Evolutionary conservation across 2,797 vertebrate species (phyloP), one percentile per base, ranked within the genome.

Genomic region (Sebastes umbrosus): DNA sequence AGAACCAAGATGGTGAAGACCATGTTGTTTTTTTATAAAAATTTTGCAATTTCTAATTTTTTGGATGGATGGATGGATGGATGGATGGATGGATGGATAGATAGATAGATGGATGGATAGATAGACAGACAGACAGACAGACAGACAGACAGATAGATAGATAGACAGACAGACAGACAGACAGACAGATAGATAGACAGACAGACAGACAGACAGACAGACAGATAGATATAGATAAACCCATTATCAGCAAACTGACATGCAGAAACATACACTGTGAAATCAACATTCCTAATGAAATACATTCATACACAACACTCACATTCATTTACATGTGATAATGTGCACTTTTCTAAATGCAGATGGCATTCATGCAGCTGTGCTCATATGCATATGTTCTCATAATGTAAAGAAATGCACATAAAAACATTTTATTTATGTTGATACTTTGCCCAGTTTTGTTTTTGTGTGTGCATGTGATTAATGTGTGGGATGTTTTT

Each of bases 331-430:
- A 63, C 72, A 77, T 84, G 29, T 67, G 73, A 58, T 63, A 76
- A 82, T 79, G 32, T 63, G 59, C 32, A 50, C 74, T 64, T 80
- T 74, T 20, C 14, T 32, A 8, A 62, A 83, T 83, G 59, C 59
- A 76, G 54, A 73, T 70, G 31, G 1, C 5, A 31, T 3, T 55
- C 36, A 67, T 57, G 36, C 64, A 70, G 64, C 12, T 4, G 1
- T 32, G 12, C n/a, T 31, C 4, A 52, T 13, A 20, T 59, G 62
- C 39, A 43, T 3, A 43, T 43, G 6, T 29, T 25, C 20, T 32
- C 43, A 10, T 11, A 50, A 59, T 57, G 32, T 66, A 11, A n/a
- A 58, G 64, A 67, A 36, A 62, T 25, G 63, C 8, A 36, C 27
- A 36, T 3, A 34, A 57, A 59, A 63, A 64, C 62, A 31, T 13